phyloP scores from a whole-genome alignment of 2,888 invertebrate species.

The Pristionchus fissidentatus region DNA sequence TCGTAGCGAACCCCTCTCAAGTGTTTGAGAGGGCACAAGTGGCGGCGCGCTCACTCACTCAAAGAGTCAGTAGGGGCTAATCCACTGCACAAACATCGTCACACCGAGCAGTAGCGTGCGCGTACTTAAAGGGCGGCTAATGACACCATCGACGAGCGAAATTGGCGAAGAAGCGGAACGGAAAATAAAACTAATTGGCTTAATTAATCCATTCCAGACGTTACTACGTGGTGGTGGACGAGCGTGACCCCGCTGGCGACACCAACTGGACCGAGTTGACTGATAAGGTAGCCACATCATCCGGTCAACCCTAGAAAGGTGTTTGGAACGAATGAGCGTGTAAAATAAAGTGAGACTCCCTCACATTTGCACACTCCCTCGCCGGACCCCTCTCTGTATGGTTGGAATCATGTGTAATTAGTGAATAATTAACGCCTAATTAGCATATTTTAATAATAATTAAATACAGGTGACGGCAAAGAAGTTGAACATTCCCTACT shows the following conservation, averaged over 20 bases:
- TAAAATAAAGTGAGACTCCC: too few relatives aligned
- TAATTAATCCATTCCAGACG: conserved; percentile 71
- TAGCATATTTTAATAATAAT: too few relatives aligned
- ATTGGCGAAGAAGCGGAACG: neutral
- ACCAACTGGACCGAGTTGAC: conserved; percentile 75
- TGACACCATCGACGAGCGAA: neutral
- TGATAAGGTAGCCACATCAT: conserved; percentile 71
- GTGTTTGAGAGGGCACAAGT: conserved; percentile 3
- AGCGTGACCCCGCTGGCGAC: conserved; percentile 74
- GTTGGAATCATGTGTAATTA: too few relatives aligned
- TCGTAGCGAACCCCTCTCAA: conserved; percentile 12
- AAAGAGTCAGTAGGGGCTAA: conserved; percentile 1
- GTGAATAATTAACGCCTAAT: too few relatives aligned
- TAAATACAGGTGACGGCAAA: conserved; percentile 68
- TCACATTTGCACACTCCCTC: too few relatives aligned
- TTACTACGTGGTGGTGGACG: conserved; percentile 75
- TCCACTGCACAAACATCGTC: neutral
- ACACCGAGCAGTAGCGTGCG: neutral
- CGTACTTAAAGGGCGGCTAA: neutral
- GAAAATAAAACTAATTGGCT: neutral
- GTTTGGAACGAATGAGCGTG: too few relatives aligned
- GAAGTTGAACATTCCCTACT: conserved; percentile 72
- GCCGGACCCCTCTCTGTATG: too few relatives aligned
- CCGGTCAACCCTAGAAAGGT: too few relatives aligned
- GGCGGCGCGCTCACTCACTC: neutral